These are phyloP conservation scores for Notocelia uddmanniana DNA, from an alignment of 2,888 invertebrate species.

Conservation along the genomic window DNA sequence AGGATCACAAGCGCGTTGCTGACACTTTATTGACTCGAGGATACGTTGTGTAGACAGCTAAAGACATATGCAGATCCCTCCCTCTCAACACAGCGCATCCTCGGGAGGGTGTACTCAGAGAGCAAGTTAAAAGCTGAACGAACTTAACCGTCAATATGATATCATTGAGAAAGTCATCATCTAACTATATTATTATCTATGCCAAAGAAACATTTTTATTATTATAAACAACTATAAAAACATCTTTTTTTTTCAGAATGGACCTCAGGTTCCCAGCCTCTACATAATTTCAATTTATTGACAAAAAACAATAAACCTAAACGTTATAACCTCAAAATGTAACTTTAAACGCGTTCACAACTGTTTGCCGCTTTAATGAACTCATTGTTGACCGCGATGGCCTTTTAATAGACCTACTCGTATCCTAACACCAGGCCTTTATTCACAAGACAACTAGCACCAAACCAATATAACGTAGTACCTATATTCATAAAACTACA, in stretches of 20 bases:
- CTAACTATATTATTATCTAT: too few relatives aligned
- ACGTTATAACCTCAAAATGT: slow-evolving; percentile 23
- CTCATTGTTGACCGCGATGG: slow-evolving; percentile 36
- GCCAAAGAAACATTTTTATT: too few relatives aligned
- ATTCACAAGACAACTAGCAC: neutral
- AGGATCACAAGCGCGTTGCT: too few relatives aligned
- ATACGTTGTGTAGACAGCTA: too few relatives aligned
- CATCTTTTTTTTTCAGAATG: neutral
- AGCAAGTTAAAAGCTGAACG: too few relatives aligned
- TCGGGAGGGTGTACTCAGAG: too few relatives aligned
- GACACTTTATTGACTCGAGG: too few relatives aligned
- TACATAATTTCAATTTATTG: neutral
- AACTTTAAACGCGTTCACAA: slow-evolving; percentile 29
- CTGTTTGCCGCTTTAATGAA: slow-evolving; percentile 32
- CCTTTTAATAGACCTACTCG: slow-evolving; percentile 34
- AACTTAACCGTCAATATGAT: too few relatives aligned
- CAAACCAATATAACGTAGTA: neutral
- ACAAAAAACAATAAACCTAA: slow-evolving; percentile 16
- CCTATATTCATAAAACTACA: neutral
- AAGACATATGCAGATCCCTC: too few relatives aligned
- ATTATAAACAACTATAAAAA: neutral
- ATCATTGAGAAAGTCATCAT: too few relatives aligned
- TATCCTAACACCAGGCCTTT: slow-evolving; percentile 1
- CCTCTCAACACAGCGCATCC: too few relatives aligned
- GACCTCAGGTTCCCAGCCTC: slow-evolving; percentile 1